phyloP scores from a whole-genome alignment of 2,888 invertebrate species.

The Acleris holmiana region DNA sequence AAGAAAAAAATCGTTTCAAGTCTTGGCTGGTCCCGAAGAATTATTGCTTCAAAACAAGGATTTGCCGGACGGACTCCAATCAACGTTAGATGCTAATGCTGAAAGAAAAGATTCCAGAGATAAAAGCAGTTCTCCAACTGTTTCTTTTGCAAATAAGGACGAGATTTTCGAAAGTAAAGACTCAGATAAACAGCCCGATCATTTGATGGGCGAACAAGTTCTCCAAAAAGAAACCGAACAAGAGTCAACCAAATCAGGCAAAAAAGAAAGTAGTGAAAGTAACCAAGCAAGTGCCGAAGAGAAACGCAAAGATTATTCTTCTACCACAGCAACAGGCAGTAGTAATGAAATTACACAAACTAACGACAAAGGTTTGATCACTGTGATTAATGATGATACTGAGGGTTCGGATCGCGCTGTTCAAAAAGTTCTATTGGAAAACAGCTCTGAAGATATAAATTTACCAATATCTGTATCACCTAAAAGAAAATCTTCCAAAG shows the following conservation, averaged over 20 bases:
- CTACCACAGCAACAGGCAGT: constrained; percentile 64
- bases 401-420: constrained; percentile 60
- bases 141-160: constrained; percentile 75
- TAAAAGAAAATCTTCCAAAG: constrained; percentile 65
- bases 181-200: constrained; percentile 57
- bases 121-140: constrained; percentile 62
- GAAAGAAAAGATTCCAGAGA: constrained; percentile 64
- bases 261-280: constrained; percentile 54
- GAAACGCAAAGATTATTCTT: constrained; percentile 60
- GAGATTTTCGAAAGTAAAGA: constrained; percentile 70
- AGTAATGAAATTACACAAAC: constrained; percentile 59
- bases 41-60: constrained; percentile 51
- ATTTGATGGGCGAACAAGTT: constrained; percentile 72
- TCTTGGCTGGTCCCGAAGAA: constrained; percentile 72
- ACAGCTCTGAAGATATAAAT: constrained; percentile 60
- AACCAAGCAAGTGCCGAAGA: constrained; percentile 54
- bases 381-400: constrained; percentile 57
- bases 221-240: constrained; percentile 52
- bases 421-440: constrained; percentile 67
- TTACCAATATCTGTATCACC: constrained; percentile 60
- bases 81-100: constrained; percentile 43
- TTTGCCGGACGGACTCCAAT: constrained; percentile 57
- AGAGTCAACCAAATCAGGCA: constrained; percentile 51
- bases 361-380: constrained; percentile 61
- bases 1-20: constrained; percentile 75